phyloP scores from a whole-genome alignment of 2,113 vertebrate genomes.

The Kryptolebias marmoratus region DNA sequence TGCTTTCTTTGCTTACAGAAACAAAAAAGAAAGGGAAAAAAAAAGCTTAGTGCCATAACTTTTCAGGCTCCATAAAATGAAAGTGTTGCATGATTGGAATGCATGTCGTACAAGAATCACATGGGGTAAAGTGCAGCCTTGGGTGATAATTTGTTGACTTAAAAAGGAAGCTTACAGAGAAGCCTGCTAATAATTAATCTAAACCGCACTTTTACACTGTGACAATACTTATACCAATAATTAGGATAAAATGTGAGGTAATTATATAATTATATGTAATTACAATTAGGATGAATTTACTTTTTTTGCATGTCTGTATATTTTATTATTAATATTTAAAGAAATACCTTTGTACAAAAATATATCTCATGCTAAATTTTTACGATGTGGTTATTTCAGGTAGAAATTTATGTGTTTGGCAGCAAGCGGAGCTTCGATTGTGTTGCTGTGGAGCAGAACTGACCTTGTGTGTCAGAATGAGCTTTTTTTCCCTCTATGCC shows the following conservation, averaged over 20 bases:
- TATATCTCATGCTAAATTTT: neutral
- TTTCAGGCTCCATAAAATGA: conserved; percentile 34
- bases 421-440: conserved; percentile 48
- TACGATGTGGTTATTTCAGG: conserved; percentile 31
- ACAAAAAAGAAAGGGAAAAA: neutral
- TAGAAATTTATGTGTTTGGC: conserved; percentile 30
- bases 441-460: conserved; percentile 53
- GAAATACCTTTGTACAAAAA: conserved; percentile 1
- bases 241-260: conserved; percentile 62
- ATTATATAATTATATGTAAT: conserved; percentile 59
- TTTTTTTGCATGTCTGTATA: neutral
- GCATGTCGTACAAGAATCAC: conserved; percentile 70
- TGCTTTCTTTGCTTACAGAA: conserved; percentile 21
- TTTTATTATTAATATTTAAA: conserved; percentile 1
- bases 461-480: conserved; percentile 66
- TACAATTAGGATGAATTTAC: neutral
- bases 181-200: conserved; percentile 82
- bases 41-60: conserved; percentile 19
- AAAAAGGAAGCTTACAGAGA: conserved; percentile 65
- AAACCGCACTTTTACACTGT: conserved; percentile 78
- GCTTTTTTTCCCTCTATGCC: conserved; percentile 49
- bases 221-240: conserved; percentile 30
- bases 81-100: conserved; percentile 66
- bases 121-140: conserved; percentile 77
- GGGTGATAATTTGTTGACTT: conserved; percentile 75